These are phyloP conservation scores for Cephus runcator DNA, from an alignment of 2,888 invertebrate genomes.

Conservation along the genomic window DNA sequence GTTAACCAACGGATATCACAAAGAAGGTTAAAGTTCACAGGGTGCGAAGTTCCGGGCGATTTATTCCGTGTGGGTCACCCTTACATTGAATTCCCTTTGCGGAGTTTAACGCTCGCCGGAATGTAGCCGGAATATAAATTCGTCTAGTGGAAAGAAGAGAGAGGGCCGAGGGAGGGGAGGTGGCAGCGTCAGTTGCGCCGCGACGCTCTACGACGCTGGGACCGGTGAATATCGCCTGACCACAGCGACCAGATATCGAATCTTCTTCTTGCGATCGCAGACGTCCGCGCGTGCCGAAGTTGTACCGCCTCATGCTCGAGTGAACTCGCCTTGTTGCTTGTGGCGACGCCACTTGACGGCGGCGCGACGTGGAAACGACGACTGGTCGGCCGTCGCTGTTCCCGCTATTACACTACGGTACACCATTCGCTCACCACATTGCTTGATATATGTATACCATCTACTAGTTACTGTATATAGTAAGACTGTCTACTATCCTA, in stretches of 20 bases:
- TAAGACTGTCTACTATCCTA: neutral
- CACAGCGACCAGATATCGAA: slow-evolving; percentile 7
- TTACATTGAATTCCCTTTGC: neutral
- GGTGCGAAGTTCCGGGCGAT: neutral
- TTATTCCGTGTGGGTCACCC: neutral
- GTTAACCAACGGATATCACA: neutral
- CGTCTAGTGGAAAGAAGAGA: neutral
- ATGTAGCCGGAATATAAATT: slow-evolving; percentile 8
- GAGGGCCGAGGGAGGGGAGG: neutral
- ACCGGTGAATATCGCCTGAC: neutral
- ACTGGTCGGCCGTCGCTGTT: neutral
- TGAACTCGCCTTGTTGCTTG: slow-evolving; percentile 7
- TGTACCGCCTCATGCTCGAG: neutral
- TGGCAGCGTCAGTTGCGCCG: neutral
- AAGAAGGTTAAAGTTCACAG: neutral
- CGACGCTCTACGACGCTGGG: neutral
- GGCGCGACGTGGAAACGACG: neutral
- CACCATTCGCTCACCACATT: neutral
- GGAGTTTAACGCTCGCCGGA: neutral
- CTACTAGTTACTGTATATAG: neutral
- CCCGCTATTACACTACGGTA: neutral
- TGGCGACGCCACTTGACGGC: slow-evolving; percentile 15
- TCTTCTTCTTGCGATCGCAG: slow-evolving; percentile 1
- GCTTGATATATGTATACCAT: neutral
- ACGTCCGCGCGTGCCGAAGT: neutral